A percentile compares a stretch with the other conserved stretches of the same genome.
phyloP scores from a whole-genome alignment of 2,888 invertebrate genomes.

The Platerodrilus igneus region DNA sequence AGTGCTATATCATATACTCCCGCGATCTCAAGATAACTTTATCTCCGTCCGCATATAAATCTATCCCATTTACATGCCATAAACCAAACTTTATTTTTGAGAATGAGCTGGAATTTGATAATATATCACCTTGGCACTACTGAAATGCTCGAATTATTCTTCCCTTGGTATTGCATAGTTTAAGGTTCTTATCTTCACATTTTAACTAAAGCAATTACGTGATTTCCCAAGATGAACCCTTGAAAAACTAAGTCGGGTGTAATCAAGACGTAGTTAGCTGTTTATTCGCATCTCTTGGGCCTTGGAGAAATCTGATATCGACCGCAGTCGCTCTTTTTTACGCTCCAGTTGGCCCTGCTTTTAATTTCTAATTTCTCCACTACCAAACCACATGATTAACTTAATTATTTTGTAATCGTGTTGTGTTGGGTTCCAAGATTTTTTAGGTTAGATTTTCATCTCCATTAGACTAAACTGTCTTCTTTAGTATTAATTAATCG shows the following conservation, averaged over 20 bases:
- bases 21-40: constrained; percentile 23
- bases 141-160: constrained; percentile 19
- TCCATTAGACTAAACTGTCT: no score
- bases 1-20: constrained; percentile 26
- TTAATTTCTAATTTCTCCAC: constrained; percentile 35
- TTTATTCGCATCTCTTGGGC: constrained; percentile 22
- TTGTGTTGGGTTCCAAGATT: no score
- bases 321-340: constrained; percentile 29
- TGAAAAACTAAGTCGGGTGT: constrained; percentile 23
- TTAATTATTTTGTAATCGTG: constrained; percentile 38
- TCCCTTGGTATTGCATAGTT: constrained; percentile 19
- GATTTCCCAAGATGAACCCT: constrained; percentile 28
- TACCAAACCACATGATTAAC: constrained; percentile 32
- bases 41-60: constrained; percentile 25
- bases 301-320: constrained; percentile 25
- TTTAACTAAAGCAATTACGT: no score
- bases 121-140: constrained; percentile 18
- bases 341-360: constrained; percentile 31
- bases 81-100: constrained; percentile 24
- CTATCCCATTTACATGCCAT: constrained; percentile 25
- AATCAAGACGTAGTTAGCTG: constrained; percentile 26
- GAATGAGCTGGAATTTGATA: constrained; percentile 20
- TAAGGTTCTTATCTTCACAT: no score
- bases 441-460: no score
- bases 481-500: no score